Conservation (phyloP, 2,797 vertebrate genomes). For the Margarornis squamiger region DNA sequence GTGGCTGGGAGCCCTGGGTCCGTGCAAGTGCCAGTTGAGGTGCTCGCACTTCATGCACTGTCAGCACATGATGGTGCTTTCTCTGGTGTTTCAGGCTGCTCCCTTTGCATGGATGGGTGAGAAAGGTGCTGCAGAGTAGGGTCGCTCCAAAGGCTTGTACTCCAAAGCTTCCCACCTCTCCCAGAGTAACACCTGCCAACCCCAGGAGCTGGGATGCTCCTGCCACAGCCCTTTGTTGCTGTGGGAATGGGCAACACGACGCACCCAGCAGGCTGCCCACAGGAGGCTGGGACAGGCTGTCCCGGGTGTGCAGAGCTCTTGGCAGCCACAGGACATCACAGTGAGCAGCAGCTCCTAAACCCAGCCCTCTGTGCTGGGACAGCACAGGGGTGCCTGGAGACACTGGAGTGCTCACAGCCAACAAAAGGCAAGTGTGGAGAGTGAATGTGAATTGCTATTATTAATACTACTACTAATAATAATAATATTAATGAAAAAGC, state of each 20-base stretch:
- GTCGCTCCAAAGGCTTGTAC: background rate
- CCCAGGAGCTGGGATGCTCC: rapidly evolving
- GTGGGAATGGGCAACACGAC: background rate
- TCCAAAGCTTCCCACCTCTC: background rate
- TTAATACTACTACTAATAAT: conserved; percentile 53
- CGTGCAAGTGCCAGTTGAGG: rapidly evolving
- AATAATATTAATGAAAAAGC: conserved; percentile 59
- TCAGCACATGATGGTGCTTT: rapidly evolving
- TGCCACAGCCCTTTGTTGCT: background rate
- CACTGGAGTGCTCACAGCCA: background rate
- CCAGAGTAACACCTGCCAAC: rapidly evolving
- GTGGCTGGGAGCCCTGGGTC: background rate
- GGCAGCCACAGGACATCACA: background rate
- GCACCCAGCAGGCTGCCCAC: background rate
- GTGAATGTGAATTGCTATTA: conserved; percentile 66
- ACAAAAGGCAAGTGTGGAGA: conserved; percentile 10
- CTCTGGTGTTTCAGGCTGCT: background rate
- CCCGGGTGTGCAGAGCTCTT: background rate
- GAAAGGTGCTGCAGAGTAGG: background rate
- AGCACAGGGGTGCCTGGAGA: background rate
- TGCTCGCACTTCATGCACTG: rapidly evolving
- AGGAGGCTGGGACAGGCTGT: background rate
- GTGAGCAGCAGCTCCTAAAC: background rate
- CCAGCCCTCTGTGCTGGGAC: background rate
- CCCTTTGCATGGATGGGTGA: background rate